phyloP scores from a whole-genome alignment of 2,113 vertebrate genomes.

The Plestiodon gilberti region DNA sequence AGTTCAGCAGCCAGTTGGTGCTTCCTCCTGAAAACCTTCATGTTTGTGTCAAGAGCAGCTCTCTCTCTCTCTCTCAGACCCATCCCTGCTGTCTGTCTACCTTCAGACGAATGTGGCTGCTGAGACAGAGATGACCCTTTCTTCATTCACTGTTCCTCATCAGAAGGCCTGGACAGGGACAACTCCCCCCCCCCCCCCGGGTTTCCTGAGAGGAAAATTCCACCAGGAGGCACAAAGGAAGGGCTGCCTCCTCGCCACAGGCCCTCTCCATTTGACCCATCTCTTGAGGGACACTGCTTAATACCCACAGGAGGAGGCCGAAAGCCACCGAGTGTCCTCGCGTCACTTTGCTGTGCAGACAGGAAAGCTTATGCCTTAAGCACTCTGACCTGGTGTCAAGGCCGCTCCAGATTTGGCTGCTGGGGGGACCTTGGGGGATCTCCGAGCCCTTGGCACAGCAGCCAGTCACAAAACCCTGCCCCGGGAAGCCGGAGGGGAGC shows the following conservation, averaged over 20 bases:
- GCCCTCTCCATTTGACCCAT: not conserved
- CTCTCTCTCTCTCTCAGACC: not conserved
- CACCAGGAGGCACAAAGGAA: not conserved
- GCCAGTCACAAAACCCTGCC: fast-evolving
- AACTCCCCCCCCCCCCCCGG: too few species aligned
- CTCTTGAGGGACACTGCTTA: fast-evolving
- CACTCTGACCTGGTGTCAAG: slow-evolving; percentile 25
- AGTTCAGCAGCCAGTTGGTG: not conserved
- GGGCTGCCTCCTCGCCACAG: not conserved
- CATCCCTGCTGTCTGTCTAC: not conserved
- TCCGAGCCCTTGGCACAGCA: fast-evolving
- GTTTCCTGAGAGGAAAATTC: not conserved
- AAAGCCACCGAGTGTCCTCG: slow-evolving; percentile 5
- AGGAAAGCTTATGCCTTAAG: slow-evolving; percentile 59
- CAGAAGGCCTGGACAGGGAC: too few species aligned
- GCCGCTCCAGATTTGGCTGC: not conserved
- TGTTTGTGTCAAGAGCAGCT: not conserved
- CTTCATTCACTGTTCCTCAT: not conserved
- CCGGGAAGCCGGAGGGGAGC: not conserved
- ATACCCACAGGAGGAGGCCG: fast-evolving
- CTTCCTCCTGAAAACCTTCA: not conserved
- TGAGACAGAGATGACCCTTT: not conserved
- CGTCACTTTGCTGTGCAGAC: slow-evolving; percentile 42
- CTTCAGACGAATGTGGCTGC: not conserved
- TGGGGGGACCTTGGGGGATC: not conserved